Evolutionary conservation across 2,888 invertebrate genomes (phyloP), one percentile per base, ranked within the genome.

Genomic region (Latrodectus hesperus): DNA sequence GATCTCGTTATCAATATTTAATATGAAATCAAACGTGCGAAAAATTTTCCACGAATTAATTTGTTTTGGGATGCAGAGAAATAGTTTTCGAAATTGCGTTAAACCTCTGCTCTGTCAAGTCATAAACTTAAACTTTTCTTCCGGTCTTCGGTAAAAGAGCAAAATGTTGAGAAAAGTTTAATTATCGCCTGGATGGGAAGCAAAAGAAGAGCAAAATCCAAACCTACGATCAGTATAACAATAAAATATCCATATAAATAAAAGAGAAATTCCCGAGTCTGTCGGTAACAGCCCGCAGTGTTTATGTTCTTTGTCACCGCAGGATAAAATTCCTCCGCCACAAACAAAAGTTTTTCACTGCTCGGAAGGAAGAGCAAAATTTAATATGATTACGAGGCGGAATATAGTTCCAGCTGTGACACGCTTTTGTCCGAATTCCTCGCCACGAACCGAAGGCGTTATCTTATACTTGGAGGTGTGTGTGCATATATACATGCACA

Each of bases 271-370:
- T 38, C 38, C 38, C 38, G 38, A 38, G 65, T 51, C 75, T 76
- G 55, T 65, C 65, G 80, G 86, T 72, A 82, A 87, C 86, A 87
- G 86, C 86, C 67, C 68, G 81, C 53, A 53, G 64, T 86, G 86
- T 77, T 81, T 81, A 81, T 76, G 17, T 87, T 87, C 86, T 87
- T 87, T 87, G 81, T 87, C 55, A 51, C 74, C 38, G 52, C 71
- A 82, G 81, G 86, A 85, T 85, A 74, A 85, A 85, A 85, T 85
- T 80, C 85, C 79, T 80, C 65, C 75, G 80, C 86, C 64, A 17
- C 38, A 81, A 87, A 87, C 86, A 87, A 87, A 87, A 87, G 81
- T 81, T 87, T 87, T 87, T 87, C 86, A 87, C 86, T 81, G 80
- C 81, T 86, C 22, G 68, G 75, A 53, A 75, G 79, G 85, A 74